Percentiles rank a stretch among this genome's conserved stretches.
phyloP scores from a whole-genome alignment of 2,797 vertebrate species.

The Taeniopygia guttata region DNA sequence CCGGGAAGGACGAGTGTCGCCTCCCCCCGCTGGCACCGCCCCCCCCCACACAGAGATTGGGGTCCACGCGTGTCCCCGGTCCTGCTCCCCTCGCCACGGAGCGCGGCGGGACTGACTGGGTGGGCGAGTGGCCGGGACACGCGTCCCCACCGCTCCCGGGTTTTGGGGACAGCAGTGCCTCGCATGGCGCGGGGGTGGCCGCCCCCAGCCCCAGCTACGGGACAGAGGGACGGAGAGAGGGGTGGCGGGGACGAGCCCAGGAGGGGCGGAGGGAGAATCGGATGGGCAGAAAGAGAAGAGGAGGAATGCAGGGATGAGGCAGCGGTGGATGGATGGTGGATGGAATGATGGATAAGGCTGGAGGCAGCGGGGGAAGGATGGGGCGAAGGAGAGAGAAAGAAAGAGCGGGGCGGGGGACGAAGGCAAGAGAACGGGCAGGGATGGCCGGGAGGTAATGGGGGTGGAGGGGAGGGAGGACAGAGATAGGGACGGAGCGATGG shows the following conservation, averaged over 20 bases:
- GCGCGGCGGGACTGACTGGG: not conserved
- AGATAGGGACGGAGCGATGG: not conserved
- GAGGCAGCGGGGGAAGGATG: not conserved
- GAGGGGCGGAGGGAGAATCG: not conserved
- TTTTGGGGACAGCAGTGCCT: not conserved
- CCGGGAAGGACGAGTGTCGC: not conserved
- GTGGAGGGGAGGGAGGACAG: not conserved
- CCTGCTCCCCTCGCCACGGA: not conserved
- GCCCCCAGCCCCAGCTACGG: fast-evolving
- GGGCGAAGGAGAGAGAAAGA: not conserved
- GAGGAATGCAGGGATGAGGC: slow-evolving; percentile 31
- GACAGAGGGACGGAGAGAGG: not conserved
- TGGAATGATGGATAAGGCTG: slow-evolving; percentile 23
- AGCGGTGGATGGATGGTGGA: not conserved
- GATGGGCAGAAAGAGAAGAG: slow-evolving; percentile 63
- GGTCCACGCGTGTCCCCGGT: too few species aligned
- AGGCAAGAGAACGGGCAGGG: not conserved
- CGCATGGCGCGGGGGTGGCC: not conserved
- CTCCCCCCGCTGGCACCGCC: not conserved
- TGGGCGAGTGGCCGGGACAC: not conserved
- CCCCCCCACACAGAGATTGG: fast-evolving
- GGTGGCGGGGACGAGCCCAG: not conserved
- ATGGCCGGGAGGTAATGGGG: too few species aligned
- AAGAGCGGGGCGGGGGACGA: not conserved
- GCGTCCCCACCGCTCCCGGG: not conserved